Base-by-base conservation (phyloP, 2,797 vertebrate species). In the Valencia hispanica region DNA sequence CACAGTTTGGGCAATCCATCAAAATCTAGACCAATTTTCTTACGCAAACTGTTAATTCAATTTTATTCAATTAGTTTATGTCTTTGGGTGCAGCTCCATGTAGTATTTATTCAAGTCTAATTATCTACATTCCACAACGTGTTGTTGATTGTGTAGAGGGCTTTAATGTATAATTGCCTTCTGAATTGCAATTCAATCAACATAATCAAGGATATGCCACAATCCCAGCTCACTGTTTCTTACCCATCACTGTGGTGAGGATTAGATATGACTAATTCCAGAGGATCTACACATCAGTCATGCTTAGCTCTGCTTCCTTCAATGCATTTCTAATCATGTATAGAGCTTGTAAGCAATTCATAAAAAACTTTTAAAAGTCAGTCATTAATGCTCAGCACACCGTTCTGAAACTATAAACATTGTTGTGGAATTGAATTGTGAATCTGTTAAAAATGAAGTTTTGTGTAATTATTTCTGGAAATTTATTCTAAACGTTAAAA, bases 251-350 rank as follows among this genome's bases (percentile, higher is more conserved):
- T 50, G 47, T 36, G 48, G 69, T 70, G 47, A 53, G 69, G 69
- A 70, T 70, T 70, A 51, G 69, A 51, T 70, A 51, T 70, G 17
- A 68, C 39, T 68, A 68, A 45, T 68, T 68, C 41, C 65, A 68
- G 41, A 45, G 65, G 65, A 68, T 68, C 65, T 30, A 27, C 41
- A 68, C 41, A 68, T 68, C 65, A 45, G 41, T 51, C 69, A 51
- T 34, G 32, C 48, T 34, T 70, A 70, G 47, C 32, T 51, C 69
- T 34, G 34, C 4, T 51, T 51, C 48, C 12, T 70, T 34, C 69
- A 51, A 36, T 70, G 45, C 47, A 70, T 70, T 7, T 34, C 30
- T 70, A 25, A 70, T 50, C 9, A 50, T 34, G 18, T 70, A 34
- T 70, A 43, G 51, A 70, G 45, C 17, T 32, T 70, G 18, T 48